These are phyloP conservation scores for Pogonophryne albipinna DNA, from an alignment of 2,797 vertebrate genomes.

Conservation along the genomic window DNA sequence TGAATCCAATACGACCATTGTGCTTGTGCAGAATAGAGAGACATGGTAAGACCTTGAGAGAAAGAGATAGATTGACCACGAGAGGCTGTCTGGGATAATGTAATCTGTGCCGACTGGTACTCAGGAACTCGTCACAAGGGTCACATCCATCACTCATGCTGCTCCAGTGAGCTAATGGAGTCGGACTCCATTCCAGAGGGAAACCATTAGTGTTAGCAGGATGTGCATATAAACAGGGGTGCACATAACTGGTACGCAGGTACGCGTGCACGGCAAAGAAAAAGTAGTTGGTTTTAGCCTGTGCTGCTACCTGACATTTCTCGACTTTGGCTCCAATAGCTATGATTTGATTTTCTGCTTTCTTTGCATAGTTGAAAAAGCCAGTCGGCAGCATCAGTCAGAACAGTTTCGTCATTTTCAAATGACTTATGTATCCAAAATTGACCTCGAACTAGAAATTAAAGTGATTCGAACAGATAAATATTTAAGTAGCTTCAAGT, in stretches of 20 bases:
- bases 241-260: too few species aligned
- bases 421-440: neutral
- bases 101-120: slow-evolving; percentile 53
- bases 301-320: too few species aligned
- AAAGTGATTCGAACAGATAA: neutral
- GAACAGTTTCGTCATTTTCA: neutral
- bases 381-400: neutral
- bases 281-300: too few species aligned
- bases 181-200: slow-evolving; percentile 55
- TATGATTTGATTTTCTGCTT: neutral
- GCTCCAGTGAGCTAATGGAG: slow-evolving; percentile 67
- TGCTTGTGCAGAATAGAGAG: slow-evolving; percentile 26
- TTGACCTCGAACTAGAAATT: neutral
- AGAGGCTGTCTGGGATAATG: slow-evolving; percentile 55
- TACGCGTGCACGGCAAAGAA: too few species aligned
- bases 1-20: slow-evolving; percentile 32
- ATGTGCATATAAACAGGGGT: slow-evolving; percentile 40
- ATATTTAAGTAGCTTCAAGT: neutral
- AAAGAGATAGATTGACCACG: slow-evolving; percentile 31
- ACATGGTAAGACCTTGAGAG: slow-evolving; percentile 15
- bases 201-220: slow-evolving; percentile 54
- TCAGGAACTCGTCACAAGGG: slow-evolving; percentile 46
- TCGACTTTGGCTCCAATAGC: too few species aligned
- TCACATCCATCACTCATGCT: slow-evolving; percentile 67
- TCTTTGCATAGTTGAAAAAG: neutral